A percentile compares a stretch with the other conserved stretches of the same genome.
phyloP scores from a whole-genome alignment of 2,888 invertebrate genomes.

The Cecidostiba fungosa region DNA sequence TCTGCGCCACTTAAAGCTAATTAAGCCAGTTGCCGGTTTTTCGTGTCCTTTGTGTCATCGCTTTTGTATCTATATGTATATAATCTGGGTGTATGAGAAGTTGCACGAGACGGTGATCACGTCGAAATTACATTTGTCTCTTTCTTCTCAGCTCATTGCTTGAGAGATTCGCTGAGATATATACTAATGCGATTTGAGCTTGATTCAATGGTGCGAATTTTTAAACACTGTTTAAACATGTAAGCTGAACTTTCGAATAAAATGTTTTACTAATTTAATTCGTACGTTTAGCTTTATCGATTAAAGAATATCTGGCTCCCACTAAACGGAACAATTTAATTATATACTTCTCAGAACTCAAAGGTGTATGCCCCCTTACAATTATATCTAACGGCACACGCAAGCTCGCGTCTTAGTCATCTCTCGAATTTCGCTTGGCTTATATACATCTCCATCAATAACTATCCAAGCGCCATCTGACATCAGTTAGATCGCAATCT shows the following conservation, averaged over 20 bases:
- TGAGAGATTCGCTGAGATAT: neutral
- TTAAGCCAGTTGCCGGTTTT: slow-evolving; percentile 42
- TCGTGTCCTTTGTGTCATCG: slow-evolving; percentile 20
- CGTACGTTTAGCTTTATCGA: too few species aligned
- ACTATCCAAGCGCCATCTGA: neutral
- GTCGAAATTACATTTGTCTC: slow-evolving; percentile 7
- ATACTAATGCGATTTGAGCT: slow-evolving; percentile 19
- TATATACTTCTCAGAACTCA: neutral
- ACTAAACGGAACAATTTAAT: neutral
- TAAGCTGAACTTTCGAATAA: too few species aligned
- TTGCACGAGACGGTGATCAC: too few species aligned
- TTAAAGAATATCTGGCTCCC: too few species aligned
- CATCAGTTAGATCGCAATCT: neutral
- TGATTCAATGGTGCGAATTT: neutral
- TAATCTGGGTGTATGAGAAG: too few species aligned
- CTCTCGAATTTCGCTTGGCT: neutral
- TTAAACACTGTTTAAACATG: too few species aligned
- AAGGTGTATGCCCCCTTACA: neutral
- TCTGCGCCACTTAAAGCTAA: slow-evolving; percentile 49
- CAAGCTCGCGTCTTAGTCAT: slow-evolving; percentile 1
- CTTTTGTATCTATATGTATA: neutral
- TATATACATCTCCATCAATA: neutral
- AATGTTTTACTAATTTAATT: too few species aligned
- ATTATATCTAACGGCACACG: neutral
- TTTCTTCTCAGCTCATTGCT: neutral